Conservation (phyloP, 2,113 vertebrate species). For the Oryzias celebensis region DNA sequence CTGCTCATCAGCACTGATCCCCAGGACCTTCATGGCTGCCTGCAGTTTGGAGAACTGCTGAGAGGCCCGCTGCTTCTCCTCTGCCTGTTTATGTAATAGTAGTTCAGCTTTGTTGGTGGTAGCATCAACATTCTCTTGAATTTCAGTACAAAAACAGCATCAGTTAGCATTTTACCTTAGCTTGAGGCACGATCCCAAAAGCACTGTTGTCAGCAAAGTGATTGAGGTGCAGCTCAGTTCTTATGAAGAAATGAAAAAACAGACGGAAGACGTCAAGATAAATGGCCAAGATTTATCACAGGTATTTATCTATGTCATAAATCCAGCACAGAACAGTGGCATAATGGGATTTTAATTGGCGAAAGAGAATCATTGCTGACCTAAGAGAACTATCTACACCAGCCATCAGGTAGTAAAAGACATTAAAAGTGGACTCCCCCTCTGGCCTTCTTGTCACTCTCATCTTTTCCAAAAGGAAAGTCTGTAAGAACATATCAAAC, state of each 20-base stretch:
- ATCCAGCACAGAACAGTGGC: constrained; percentile 3
- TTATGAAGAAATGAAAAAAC: constrained; percentile 52
- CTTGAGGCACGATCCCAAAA: constrained; percentile 84
- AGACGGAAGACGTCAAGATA: constrained; percentile 6
- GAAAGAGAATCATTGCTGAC: constrained; percentile 67
- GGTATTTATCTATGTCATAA: constrained; percentile 8
- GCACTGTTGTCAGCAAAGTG: constrained; percentile 91
- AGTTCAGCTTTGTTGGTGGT: constrained; percentile 3
- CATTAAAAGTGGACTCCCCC: constrained; percentile 87
- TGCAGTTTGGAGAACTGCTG: constrained; percentile 96
- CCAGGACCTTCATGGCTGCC: constrained; percentile 93
- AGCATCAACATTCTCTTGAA: not conserved
- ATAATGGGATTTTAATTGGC: constrained; percentile 17
- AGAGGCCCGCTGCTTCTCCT: constrained; percentile 91
- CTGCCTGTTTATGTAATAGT: constrained; percentile 69
- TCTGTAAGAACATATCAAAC: constrained; percentile 71
- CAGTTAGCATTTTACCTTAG: constrained; percentile 79
- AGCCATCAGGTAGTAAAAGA: constrained; percentile 96
- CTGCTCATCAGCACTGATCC: constrained; percentile 88
- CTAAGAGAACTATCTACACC: constrained; percentile 86
- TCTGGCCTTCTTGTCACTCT: constrained; percentile 85
- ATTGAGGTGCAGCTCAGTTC: constrained; percentile 96
- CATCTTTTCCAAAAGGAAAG: constrained; percentile 93
- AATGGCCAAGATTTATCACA: not conserved
- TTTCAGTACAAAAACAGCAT: constrained; percentile 8